phyloP scores from a whole-genome alignment of 2,888 invertebrate genomes.

The Andrena dorsata region DNA sequence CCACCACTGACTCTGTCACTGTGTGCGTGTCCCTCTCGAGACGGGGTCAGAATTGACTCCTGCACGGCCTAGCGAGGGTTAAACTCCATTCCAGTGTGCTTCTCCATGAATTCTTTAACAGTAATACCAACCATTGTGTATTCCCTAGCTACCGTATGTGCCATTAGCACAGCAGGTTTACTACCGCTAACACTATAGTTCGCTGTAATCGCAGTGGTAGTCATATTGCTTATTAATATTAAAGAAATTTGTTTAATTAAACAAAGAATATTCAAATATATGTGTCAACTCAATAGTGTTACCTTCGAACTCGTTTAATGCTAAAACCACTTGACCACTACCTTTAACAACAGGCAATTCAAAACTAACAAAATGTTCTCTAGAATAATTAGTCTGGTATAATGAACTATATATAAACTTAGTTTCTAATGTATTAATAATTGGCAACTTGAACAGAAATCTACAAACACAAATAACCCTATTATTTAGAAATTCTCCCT shows the following conservation, averaged over 20 bases:
- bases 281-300: not conserved
- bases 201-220: not conserved
- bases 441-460: no score
- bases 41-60: no score
- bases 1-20: no score
- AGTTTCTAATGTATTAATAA: no score
- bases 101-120: not conserved
- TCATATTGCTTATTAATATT: slow-evolving; percentile 4
- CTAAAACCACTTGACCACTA: not conserved
- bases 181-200: not conserved
- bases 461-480: no score
- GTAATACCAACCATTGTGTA: not conserved
- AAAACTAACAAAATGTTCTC: not conserved
- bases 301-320: not conserved
- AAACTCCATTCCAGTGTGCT: slow-evolving; percentile 7
- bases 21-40: no score
- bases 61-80: not conserved
- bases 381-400: not conserved
- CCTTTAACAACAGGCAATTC: not conserved
- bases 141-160: not conserved
- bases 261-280: not conserved
- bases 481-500: no score
- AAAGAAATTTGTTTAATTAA: not conserved
- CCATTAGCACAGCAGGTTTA: not conserved
- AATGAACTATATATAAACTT: no score